phyloP scores from a whole-genome alignment of 2,888 invertebrate species.

The Quadroppia sp. region DNA sequence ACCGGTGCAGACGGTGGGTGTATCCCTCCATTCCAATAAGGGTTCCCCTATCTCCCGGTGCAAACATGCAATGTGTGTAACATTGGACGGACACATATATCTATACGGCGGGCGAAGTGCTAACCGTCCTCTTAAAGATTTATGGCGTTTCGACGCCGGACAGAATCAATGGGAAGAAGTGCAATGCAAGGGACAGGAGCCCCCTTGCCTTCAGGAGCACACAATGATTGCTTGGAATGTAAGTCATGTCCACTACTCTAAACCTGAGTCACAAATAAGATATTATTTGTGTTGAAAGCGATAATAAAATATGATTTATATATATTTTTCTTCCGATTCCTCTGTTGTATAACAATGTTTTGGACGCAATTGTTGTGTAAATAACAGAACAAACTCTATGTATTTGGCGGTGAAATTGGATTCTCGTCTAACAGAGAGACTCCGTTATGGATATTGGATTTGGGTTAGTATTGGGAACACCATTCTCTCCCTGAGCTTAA shows the following conservation, averaged over 20 bases:
- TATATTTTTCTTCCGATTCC: not conserved
- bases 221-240: conserved; percentile 71
- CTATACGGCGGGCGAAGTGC: conserved; percentile 79
- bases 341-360: not conserved
- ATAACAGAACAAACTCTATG: conserved; percentile 62
- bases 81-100: conserved; percentile 69
- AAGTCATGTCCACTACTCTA: conserved; percentile 47
- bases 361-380: conserved; percentile 4
- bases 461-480: conserved; percentile 51
- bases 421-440: conserved; percentile 71
- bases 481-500: conserved; percentile 7
- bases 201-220: conserved; percentile 79
- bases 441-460: conserved; percentile 77
- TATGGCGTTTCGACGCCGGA: conserved; percentile 77
- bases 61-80: conserved; percentile 74
- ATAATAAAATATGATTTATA: conserved; percentile 31
- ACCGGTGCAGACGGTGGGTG: conserved; percentile 46
- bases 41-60: conserved; percentile 66
- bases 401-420: conserved; percentile 81
- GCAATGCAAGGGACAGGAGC: conserved; percentile 59
- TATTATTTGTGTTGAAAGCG: conserved; percentile 27
- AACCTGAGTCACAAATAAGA: not conserved
- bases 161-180: conserved; percentile 71
- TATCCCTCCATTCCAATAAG: conserved; percentile 50
- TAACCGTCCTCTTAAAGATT: conserved; percentile 72